phyloP scores from a whole-genome alignment of 2,888 invertebrate genomes.

The Sericinus montela region DNA sequence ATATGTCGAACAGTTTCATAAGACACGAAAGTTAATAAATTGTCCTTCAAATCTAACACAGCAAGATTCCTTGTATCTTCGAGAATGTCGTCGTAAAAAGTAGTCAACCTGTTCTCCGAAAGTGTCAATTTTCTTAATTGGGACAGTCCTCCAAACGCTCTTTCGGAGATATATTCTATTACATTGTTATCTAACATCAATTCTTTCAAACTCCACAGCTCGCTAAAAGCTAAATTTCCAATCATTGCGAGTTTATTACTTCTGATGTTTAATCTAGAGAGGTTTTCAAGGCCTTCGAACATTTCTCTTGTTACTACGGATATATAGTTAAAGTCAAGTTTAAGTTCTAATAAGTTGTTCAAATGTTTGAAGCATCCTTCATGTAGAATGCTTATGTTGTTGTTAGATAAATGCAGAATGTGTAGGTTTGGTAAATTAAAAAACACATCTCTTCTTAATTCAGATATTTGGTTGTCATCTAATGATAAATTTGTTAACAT shows the following conservation, averaged over 20 bases:
- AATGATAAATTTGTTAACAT: constrained; percentile 84
- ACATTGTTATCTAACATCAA: constrained; percentile 84
- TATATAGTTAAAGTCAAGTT: constrained; percentile 87
- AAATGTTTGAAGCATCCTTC: constrained; percentile 90
- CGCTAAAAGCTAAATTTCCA: constrained; percentile 88
- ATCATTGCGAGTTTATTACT: constrained; percentile 87
- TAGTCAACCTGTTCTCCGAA: constrained; percentile 85
- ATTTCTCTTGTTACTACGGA: constrained; percentile 87
- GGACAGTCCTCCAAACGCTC: constrained; percentile 86
- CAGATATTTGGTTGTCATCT: constrained; percentile 87
- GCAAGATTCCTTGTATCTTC: constrained; percentile 84
- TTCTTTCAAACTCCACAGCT: constrained; percentile 85
- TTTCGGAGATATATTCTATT: constrained; percentile 85
- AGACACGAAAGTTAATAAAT: constrained; percentile 86
- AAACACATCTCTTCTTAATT: constrained; percentile 86
- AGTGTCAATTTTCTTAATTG: constrained; percentile 85
- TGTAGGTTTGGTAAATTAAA: constrained; percentile 85
- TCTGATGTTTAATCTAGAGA: constrained; percentile 85
- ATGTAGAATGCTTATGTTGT: constrained; percentile 90
- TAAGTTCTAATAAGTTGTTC: constrained; percentile 86
- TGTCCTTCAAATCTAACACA: constrained; percentile 87
- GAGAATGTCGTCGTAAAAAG: constrained; percentile 85
- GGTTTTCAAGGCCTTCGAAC: constrained; percentile 85
- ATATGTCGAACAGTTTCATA: constrained; percentile 87
- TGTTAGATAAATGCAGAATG: constrained; percentile 89